Percentiles rank a stretch among this genome's conserved stretches.
phyloP scores from a whole-genome alignment of 2,888 invertebrate genomes.

The Drosophila limbata region DNA sequence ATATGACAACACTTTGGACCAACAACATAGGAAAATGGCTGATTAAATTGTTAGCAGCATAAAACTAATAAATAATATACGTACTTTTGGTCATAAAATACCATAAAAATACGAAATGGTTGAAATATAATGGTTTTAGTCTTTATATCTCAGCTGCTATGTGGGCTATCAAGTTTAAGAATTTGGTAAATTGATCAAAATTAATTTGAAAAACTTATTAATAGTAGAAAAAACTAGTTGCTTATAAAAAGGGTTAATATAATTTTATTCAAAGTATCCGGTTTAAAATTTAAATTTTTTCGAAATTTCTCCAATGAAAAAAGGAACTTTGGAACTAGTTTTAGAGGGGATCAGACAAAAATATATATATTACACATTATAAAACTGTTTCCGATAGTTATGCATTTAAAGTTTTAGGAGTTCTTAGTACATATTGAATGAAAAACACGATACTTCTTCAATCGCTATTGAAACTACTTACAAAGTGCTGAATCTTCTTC shows the following conservation, averaged over 20 bases:
- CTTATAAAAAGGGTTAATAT: background rate
- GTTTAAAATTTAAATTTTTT: no score
- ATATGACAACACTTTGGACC: conserved; percentile 45
- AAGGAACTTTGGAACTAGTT: no score
- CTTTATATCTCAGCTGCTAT: conserved; percentile 6
- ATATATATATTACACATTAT: no score
- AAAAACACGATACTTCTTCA: background rate
- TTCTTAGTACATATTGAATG: background rate
- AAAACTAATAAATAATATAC: conserved; percentile 27
- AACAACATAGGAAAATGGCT: conserved; percentile 8
- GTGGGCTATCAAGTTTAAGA: conserved; percentile 1
- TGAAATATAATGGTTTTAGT: background rate
- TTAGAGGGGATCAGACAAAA: no score
- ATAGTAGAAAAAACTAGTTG: background rate
- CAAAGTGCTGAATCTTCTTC: background rate
- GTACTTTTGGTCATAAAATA: conserved; percentile 29
- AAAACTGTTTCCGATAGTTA: no score
- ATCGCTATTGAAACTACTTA: background rate
- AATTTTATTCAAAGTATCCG: background rate
- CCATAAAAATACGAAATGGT: conserved; percentile 10
- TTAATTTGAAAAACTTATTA: background rate
- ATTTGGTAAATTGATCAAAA: background rate
- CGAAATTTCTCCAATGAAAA: no score
- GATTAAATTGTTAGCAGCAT: conserved; percentile 33
- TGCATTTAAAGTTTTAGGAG: no score